Evolutionary conservation across 2,113 vertebrate species (phyloP).

Genomic region (Elanus axillaris): DNA sequence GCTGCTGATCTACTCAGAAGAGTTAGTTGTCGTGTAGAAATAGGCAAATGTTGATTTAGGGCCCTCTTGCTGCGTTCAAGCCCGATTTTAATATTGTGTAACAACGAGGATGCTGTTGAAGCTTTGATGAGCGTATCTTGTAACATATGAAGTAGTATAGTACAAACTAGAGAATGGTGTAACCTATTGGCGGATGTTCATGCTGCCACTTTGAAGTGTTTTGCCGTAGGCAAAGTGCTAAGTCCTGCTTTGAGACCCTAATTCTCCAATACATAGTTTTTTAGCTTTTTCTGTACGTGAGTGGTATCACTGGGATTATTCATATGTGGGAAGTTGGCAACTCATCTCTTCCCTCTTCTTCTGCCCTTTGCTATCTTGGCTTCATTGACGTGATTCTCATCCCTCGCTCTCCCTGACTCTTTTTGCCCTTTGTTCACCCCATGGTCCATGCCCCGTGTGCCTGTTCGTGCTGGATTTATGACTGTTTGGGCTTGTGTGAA

Average conservation of each 20-base stretch:
- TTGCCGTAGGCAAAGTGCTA: background rate
- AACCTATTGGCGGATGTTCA: background rate
- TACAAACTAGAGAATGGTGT: fast-evolving
- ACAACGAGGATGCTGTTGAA: background rate
- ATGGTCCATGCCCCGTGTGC: fast-evolving
- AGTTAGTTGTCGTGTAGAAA: background rate
- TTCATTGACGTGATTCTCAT: background rate
- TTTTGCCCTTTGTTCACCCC: background rate
- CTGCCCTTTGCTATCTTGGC: background rate
- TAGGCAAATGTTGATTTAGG: background rate
- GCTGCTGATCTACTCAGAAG: background rate
- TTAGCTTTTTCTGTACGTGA: too few relatives aligned
- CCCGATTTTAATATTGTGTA: background rate
- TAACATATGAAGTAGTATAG: background rate
- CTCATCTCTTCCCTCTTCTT: background rate
- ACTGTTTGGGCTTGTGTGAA: too few relatives aligned
- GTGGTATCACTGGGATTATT: background rate
- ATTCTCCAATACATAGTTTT: background rate
- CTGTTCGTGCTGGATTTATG: background rate
- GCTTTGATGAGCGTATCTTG: background rate
- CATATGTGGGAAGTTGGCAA: fast-evolving
- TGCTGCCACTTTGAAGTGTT: background rate
- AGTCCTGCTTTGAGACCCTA: background rate
- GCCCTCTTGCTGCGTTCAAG: background rate
- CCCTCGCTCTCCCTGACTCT: background rate